Percentiles rank a stretch among this genome's conserved stretches.
phyloP scores from a whole-genome alignment of 2,797 vertebrate species.

The Pseudochirops corinnae region DNA sequence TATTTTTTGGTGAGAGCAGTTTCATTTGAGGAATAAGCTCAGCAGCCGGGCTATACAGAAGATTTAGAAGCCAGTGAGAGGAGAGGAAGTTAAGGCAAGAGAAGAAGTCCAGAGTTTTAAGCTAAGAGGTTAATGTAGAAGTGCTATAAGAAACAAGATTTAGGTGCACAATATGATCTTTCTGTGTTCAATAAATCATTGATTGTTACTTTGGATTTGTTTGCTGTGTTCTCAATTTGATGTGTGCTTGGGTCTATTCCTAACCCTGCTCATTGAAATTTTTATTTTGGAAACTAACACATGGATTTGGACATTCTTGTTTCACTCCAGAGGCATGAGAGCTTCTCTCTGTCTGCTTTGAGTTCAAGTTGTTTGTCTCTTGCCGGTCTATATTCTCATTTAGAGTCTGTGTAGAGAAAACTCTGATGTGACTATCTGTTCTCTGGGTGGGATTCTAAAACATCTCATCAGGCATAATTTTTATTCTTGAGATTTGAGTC shows the following conservation, averaged over 20 bases:
- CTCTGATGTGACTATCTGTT: background rate
- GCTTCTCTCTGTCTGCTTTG: constrained; percentile 91
- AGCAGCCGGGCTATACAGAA: constrained; percentile 94
- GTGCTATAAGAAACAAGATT: background rate
- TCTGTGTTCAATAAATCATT: background rate
- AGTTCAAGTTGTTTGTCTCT: constrained; percentile 78
- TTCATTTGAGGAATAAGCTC: constrained; percentile 72
- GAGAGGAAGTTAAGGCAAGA: constrained; percentile 65
- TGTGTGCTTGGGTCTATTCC: background rate
- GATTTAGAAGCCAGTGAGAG: constrained; percentile 80
- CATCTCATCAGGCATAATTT: too few relatives aligned
- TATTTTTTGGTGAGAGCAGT: too few relatives aligned
- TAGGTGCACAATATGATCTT: background rate
- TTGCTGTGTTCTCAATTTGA: background rate
- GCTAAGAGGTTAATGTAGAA: constrained; percentile 67
- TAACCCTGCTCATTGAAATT: background rate
- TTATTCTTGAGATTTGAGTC: background rate
- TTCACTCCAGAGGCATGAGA: background rate
- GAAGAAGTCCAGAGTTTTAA: background rate
- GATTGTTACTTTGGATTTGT: background rate
- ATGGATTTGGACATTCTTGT: constrained; percentile 85
- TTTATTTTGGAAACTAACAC: background rate
- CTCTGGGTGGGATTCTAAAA: too few relatives aligned
- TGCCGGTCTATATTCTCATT: background rate
- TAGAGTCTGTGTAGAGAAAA: constrained; percentile 60